Conservation (phyloP, 2,113 vertebrate species). For the Strix aluco region DNA sequence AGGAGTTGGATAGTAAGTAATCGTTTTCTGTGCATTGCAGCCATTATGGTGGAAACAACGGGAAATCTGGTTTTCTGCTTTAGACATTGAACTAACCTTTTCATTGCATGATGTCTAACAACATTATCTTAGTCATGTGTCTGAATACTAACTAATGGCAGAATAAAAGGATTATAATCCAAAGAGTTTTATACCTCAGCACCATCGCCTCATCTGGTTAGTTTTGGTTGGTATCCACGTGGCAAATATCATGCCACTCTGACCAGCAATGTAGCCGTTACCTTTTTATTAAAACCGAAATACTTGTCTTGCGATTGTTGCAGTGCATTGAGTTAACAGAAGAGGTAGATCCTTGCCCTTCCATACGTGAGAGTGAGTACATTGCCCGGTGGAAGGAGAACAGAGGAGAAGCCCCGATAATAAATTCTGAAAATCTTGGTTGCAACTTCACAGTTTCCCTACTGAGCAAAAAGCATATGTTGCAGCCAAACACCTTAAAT, state of each 20-base stretch:
- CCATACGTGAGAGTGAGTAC: background rate
- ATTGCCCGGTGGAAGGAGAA: background rate
- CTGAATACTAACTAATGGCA: background rate
- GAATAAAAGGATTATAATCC: background rate
- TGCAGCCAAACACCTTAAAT: background rate
- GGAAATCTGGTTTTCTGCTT: background rate
- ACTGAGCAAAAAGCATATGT: background rate
- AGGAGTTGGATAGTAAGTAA: constrained; percentile 90
- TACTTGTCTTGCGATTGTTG: background rate
- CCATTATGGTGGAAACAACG: background rate
- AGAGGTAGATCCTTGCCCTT: background rate
- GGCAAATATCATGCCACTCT: background rate
- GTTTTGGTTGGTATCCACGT: background rate
- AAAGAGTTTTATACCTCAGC: background rate
- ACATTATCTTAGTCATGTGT: background rate
- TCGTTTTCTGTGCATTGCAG: background rate
- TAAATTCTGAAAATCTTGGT: background rate
- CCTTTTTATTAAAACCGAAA: background rate
- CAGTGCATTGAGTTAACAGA: background rate
- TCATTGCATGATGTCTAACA: background rate
- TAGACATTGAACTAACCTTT: background rate
- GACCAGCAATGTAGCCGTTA: background rate
- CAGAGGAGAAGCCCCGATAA: background rate
- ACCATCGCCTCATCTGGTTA: background rate
- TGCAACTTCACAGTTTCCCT: background rate